phyloP scores from a whole-genome alignment of 2,113 vertebrate species.

The Pseudorasbora parva region DNA sequence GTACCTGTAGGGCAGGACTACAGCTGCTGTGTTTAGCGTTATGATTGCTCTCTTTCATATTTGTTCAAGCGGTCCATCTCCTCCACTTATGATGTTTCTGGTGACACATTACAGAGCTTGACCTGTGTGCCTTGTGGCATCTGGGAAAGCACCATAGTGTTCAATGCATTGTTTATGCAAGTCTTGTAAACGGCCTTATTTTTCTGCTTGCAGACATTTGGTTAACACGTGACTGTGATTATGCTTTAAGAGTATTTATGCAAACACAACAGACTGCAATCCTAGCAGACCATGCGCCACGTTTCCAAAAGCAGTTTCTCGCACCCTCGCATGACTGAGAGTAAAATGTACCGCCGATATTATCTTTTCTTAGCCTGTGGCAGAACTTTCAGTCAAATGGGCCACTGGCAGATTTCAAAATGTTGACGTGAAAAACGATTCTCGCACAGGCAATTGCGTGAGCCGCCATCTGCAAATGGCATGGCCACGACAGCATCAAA shows the following conservation, averaged over 20 bases:
- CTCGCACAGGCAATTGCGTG: neutral
- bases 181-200: neutral
- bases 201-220: neutral
- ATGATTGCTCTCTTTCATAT: neutral
- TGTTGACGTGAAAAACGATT: conserved; percentile 2
- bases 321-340: neutral
- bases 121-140: neutral
- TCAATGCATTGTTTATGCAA: neutral
- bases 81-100: neutral
- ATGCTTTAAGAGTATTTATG: neutral
- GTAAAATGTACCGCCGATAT: neutral
- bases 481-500: conserved; percentile 1
- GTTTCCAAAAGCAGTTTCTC: conserved; percentile 26
- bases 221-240: neutral
- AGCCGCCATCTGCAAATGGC: conserved; percentile 21
- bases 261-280: conserved; percentile 1
- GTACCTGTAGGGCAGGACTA: neutral
- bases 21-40: neutral
- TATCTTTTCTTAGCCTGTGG: conserved; percentile 23
- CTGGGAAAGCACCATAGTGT: neutral
- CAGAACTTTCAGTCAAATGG: conserved; percentile 10
- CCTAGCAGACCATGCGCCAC: neutral
- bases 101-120: neutral
- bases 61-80: neutral
- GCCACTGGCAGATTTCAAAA: conserved; percentile 37